Percentiles rank a stretch among this genome's conserved stretches.
phyloP scores from a whole-genome alignment of 2,113 vertebrate genomes.

The Anolis carolinensis region DNA sequence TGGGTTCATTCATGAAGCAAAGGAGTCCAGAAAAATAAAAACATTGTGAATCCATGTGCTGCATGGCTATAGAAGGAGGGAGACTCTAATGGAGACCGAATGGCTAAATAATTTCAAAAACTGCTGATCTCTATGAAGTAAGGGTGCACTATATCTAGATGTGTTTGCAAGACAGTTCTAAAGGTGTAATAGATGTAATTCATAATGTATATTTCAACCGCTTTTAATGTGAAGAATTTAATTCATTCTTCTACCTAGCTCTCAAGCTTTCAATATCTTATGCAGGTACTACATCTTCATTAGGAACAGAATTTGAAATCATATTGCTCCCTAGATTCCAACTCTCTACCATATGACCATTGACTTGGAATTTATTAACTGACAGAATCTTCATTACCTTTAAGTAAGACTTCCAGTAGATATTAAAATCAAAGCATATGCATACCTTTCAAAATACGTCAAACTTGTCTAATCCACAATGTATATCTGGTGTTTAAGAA shows the following conservation, averaged over 20 bases:
- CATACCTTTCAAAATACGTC: not conserved
- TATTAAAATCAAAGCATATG: not conserved
- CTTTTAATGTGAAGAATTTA: conserved; percentile 11
- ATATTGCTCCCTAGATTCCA: conserved; percentile 24
- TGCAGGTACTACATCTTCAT: conserved; percentile 34
- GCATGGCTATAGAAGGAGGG: not conserved
- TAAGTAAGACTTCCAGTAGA: conserved; percentile 6
- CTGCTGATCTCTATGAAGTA: not conserved
- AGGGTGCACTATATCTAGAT: not conserved
- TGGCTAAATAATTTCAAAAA: not conserved
- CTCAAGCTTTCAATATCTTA: conserved; percentile 24
- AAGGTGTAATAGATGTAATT: conserved; percentile 18
- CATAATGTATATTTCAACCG: conserved; percentile 1
- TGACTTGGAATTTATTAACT: conserved; percentile 31
- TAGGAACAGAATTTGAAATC: conserved; percentile 19
- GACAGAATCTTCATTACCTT: not conserved
- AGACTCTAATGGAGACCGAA: not conserved
- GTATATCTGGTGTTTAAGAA: not conserved
- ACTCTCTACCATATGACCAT: not conserved
- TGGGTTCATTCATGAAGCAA: not conserved
- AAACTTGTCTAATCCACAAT: not conserved
- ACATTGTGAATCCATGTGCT: not conserved
- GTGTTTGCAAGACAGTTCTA: conserved; percentile 7
- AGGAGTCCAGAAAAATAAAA: not conserved
- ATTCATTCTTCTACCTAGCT: conserved; percentile 27